Conservation (phyloP, 2,888 invertebrate species). For the Osmoderma eremita region DNA sequence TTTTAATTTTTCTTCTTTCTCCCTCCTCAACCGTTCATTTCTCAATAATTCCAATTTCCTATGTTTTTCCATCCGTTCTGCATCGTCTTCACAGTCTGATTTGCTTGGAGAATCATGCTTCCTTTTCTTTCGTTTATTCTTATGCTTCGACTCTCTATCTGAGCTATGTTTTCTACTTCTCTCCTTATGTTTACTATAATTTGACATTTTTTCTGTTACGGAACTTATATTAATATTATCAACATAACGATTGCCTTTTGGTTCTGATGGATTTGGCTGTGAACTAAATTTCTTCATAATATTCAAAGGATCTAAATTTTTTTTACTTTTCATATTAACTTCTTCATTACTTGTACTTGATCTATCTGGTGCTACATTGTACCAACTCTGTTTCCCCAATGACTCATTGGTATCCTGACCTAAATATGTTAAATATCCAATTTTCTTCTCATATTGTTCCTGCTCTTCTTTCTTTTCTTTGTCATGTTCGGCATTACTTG, state of each 20-base stretch:
- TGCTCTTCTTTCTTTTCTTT: conserved; percentile 89
- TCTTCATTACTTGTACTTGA: conserved; percentile 68
- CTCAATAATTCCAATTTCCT: conserved; percentile 74
- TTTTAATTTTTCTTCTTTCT: conserved; percentile 78
- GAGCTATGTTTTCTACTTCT: conserved; percentile 54
- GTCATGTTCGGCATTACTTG: conserved; percentile 87
- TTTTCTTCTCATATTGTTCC: conserved; percentile 97
- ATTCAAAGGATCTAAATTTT: conserved; percentile 77
- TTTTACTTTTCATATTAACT: conserved; percentile 74
- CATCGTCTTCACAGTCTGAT: conserved; percentile 53
- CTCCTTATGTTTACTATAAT: conserved; percentile 51
- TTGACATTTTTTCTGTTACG: conserved; percentile 58
- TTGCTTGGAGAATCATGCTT: conserved; percentile 41
- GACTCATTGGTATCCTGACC: conserved; percentile 93
- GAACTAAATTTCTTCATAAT: conserved; percentile 70
- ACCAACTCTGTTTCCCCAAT: conserved; percentile 89
- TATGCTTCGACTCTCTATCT: conserved; percentile 38
- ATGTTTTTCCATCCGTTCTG: conserved; percentile 55
- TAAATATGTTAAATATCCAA: conserved; percentile 94
- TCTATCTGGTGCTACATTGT: conserved; percentile 77
- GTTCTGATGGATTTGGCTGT: conserved; percentile 27
- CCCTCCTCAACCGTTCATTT: conserved; percentile 82
- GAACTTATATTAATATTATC: conserved; percentile 51
- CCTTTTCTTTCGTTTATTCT: conserved; percentile 48
- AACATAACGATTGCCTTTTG: conserved; percentile 48